Percentiles rank a stretch among this genome's conserved stretches.
phyloP scores from a whole-genome alignment of 2,113 vertebrate species.

The Catharus bicknelli region DNA sequence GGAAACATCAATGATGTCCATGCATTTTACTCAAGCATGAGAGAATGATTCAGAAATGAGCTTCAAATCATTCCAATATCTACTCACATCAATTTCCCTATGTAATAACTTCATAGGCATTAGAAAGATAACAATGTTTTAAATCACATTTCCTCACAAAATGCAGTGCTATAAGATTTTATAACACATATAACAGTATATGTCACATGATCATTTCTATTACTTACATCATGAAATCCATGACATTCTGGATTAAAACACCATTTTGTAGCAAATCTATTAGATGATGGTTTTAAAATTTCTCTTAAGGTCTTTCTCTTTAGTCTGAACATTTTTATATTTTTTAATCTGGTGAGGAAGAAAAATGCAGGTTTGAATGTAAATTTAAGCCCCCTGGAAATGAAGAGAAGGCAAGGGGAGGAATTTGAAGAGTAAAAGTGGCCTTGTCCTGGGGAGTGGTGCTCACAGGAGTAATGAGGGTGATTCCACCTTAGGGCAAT shows the following conservation, averaged over 20 bases:
- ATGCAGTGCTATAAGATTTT: neutral
- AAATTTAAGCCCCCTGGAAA: neutral
- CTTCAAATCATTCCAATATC: neutral
- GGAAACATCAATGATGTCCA: neutral
- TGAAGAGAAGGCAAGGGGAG: neutral
- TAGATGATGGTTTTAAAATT: neutral
- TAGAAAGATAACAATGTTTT: neutral
- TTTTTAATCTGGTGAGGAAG: neutral
- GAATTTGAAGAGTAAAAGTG: rapidly evolving
- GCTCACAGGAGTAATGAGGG: neutral
- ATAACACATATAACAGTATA: neutral
- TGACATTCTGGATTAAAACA: neutral
- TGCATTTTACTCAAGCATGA: neutral
- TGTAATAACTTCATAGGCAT: neutral
- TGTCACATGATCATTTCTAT: neutral
- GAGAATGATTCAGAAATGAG: neutral
- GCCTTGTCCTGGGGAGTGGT: neutral
- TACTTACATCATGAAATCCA: neutral
- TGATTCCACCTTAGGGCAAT: neutral
- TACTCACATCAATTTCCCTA: neutral
- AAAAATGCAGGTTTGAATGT: neutral
- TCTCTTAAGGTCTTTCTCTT: neutral
- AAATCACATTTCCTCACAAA: neutral
- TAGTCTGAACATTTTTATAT: neutral
- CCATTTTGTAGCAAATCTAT: neutral